Evolutionary conservation across 2,113 vertebrate species (phyloP).

Genomic region (Isurus oxyrinchus): DNA sequence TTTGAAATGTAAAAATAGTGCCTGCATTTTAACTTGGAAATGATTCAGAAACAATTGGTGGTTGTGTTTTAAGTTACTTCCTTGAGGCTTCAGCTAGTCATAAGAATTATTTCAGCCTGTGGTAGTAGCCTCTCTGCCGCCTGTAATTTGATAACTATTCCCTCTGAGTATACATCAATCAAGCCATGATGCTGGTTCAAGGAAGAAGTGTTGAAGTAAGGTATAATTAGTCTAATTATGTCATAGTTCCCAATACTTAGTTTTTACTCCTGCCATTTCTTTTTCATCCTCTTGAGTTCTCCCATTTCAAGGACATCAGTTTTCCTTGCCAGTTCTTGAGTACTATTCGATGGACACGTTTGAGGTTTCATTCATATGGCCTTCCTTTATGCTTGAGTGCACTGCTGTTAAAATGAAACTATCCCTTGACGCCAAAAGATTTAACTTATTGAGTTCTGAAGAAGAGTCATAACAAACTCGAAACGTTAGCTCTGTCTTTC

Average conservation of each 20-base stretch:
- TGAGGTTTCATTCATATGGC: background rate
- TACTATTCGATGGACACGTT: background rate
- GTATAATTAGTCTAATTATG: background rate
- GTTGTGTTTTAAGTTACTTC: background rate
- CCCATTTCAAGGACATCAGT: background rate
- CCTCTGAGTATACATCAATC: background rate
- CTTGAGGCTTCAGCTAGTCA: background rate
- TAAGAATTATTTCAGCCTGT: background rate
- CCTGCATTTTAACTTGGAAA: background rate
- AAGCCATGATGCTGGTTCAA: background rate
- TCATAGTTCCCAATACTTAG: background rate
- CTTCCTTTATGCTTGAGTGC: too few relatives aligned
- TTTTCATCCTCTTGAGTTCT: too few relatives aligned
- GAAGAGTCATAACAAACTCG: too few relatives aligned
- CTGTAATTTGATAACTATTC: background rate
- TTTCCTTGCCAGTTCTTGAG: background rate
- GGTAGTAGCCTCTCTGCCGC: background rate
- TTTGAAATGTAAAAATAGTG: background rate
- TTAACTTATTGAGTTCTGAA: too few relatives aligned
- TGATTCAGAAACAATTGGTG: background rate
- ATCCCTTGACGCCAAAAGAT: too few relatives aligned
- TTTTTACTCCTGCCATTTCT: background rate
- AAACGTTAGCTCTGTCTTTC: too few relatives aligned
- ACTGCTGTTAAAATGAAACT: too few relatives aligned
- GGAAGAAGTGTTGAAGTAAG: background rate